Conservation (phyloP, 2,113 vertebrate species). For the Cheirogaleus medius region DNA sequence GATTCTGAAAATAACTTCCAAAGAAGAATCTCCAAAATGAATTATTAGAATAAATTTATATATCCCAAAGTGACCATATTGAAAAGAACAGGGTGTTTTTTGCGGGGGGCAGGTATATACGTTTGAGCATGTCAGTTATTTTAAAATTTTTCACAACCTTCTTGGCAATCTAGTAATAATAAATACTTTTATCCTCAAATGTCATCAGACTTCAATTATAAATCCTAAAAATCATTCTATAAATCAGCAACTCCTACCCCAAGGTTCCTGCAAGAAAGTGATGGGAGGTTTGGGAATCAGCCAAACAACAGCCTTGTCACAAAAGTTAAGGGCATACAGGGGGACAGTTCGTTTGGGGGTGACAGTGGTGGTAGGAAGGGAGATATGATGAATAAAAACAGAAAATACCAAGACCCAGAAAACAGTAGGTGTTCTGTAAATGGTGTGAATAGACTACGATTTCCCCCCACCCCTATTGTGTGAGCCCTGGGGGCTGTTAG, state of each 20-base stretch:
- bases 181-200: background rate
- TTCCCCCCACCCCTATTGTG: background rate
- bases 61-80: background rate
- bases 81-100: background rate
- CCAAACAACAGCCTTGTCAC: background rate
- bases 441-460: background rate
- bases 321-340: background rate
- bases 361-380: background rate
- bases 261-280: background rate
- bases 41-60: background rate
- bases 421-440: background rate
- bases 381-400: background rate
- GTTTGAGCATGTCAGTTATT: background rate
- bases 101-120: background rate
- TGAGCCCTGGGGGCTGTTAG: background rate
- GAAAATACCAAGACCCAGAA: background rate
- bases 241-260: background rate
- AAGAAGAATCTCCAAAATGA: background rate
- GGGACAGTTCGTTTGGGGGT: background rate
- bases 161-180: background rate
- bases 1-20: conserved; percentile 14
- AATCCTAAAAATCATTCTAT: background rate
- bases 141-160: background rate
- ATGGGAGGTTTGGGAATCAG: background rate
- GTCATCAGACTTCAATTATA: background rate